Percentiles rank a stretch among this genome's conserved stretches.
Conservation (phyloP, 2,113 vertebrate species). For the Toxostoma redivivum region DNA sequence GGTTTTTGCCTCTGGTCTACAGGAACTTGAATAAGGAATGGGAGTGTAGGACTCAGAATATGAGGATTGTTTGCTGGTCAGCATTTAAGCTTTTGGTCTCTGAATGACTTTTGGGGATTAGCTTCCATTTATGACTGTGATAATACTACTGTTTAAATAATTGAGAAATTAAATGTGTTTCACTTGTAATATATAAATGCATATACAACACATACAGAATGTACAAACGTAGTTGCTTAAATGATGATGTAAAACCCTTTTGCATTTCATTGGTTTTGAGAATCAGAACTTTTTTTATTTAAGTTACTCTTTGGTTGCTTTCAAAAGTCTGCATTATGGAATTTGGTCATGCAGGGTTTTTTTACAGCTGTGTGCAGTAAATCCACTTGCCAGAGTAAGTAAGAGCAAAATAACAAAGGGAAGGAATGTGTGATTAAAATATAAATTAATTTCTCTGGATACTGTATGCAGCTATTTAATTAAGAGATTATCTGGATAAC, state of each 20-base stretch:
- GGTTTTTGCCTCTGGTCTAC: neutral
- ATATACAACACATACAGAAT: neutral
- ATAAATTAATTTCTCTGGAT: neutral
- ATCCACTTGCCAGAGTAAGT: neutral
- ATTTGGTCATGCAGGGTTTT: neutral
- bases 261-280: neutral
- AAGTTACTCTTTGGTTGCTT: neutral
- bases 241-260: neutral
- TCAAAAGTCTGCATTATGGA: neutral
- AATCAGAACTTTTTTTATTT: neutral
- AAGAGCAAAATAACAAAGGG: neutral
- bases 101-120: neutral
- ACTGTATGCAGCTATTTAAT: neutral
- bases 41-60: neutral
- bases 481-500: neutral
- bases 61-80: neutral
- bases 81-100: neutral
- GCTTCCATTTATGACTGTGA: neutral
- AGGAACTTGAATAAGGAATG: neutral
- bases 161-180: constrained; percentile 6
- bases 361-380: neutral
- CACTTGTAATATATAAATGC: neutral
- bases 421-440: constrained; percentile 11
- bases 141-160: neutral
- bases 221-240: neutral